Base-by-base conservation (phyloP, 2,888 invertebrate species). In the Melieria picta region DNA sequence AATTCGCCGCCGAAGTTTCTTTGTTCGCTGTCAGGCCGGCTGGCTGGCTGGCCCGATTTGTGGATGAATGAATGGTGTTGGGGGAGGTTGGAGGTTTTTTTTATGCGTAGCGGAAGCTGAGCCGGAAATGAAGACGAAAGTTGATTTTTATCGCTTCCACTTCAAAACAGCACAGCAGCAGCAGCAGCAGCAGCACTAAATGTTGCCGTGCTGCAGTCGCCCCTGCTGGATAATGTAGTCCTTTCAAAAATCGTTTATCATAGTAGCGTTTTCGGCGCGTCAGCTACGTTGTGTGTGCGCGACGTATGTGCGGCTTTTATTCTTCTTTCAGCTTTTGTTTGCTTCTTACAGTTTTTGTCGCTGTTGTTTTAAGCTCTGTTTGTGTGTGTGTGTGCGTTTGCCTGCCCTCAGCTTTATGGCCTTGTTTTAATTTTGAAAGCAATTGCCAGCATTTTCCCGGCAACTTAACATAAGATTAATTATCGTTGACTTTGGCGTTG, bases 361-460 rank as follows among this genome's bases (percentile, higher is more conserved):
- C 60, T 45, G 30, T 64, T 58, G n/a, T 58, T 57, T 57, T 16
- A 13, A 16, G 16, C 4, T 7, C 4, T 43, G 42, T 11, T 42
- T 58, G 4, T 11, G 50, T 5, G 67, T 13, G 43, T 9, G 7
- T 30, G 48, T 57, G 42, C 60, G 61, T 61, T 58, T 13, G 43
- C 52, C 52, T 10, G 52, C 67, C 52, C 52, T 60, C 61, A 67
- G 61, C 60, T 67, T 67, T 71, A 71, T 71, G 71, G 66, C 56
- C 71, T 56, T 71, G 56, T 71, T 66, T 71, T 66, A 71, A 66
- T 71, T 71, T 66, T 47, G 62, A 56, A 13, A n/a, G 71, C 66
- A 71, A 71, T 71, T 71, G 71, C 62, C 58, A 55, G 63, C 65
- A 52, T 42, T 65, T 70, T 5, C 58, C 57, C 64, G 43, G 48